Conservation (phyloP, 2,113 vertebrate genomes). For the Halcyon malimbica region DNA sequence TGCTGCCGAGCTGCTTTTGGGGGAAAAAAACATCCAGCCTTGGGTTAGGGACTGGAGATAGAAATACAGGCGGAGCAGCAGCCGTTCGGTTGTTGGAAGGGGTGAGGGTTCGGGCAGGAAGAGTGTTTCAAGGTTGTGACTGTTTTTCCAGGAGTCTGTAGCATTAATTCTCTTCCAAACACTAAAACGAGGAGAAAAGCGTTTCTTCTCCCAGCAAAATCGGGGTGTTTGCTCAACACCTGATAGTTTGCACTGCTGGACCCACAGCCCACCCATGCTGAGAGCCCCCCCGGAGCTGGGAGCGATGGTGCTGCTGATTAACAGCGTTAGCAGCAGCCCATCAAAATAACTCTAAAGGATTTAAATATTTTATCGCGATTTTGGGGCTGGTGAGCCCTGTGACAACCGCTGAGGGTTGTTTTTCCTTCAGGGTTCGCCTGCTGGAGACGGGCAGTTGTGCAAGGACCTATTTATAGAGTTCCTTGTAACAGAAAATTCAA, state of each 20-base stretch:
- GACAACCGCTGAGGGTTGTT: neutral
- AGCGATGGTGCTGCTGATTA: neutral
- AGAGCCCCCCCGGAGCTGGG: neutral
- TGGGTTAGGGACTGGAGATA: neutral
- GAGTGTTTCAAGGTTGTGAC: fast-evolving
- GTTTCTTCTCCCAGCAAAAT: neutral
- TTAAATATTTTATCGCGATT: neutral
- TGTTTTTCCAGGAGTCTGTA: fast-evolving
- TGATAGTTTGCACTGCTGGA: neutral
- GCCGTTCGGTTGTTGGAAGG: neutral
- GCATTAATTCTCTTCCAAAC: neutral
- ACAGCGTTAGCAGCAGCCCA: neutral
- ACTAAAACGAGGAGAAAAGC: neutral
- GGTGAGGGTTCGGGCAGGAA: neutral
- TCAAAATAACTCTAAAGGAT: neutral
- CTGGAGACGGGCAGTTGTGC: neutral
- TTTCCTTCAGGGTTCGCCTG: neutral
- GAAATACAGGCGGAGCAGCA: neutral
- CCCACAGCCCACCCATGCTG: neutral
- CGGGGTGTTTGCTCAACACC: neutral
- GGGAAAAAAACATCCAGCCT: neutral
- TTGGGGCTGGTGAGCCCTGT: neutral
- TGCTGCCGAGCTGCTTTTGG: neutral
- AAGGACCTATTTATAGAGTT: neutral
- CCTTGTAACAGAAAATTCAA: neutral